Conservation (phyloP, 2,797 vertebrate genomes). For the Pseudotriccus pelzelni region DNA sequence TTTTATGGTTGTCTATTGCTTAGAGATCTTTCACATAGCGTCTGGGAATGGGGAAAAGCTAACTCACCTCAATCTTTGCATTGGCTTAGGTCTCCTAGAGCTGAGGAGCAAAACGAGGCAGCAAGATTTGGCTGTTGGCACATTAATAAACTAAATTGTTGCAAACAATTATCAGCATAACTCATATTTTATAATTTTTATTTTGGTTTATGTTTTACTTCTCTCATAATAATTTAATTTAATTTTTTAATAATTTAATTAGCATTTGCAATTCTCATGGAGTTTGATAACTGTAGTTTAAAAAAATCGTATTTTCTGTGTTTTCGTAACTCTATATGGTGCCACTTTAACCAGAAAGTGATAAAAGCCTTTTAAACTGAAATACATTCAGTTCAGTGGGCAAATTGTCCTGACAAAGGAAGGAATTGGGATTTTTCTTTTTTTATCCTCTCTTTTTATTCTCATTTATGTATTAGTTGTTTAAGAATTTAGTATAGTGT, state of each 20-base stretch:
- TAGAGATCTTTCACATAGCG: background rate
- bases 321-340: background rate
- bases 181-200: background rate
- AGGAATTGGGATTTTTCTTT: background rate
- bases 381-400: background rate
- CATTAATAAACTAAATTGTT: background rate
- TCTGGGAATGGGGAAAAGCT: background rate
- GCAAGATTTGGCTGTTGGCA: background rate
- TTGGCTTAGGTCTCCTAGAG: background rate
- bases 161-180: background rate
- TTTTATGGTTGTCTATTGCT: background rate
- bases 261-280: background rate
- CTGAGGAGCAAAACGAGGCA: background rate
- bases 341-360: background rate
- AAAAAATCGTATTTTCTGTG: background rate
- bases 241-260: background rate
- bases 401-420: background rate
- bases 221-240: background rate
- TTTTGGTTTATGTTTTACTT: background rate
- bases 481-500: background rate
- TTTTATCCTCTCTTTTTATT: background rate
- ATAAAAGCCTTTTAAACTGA: background rate
- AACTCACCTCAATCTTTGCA: background rate
- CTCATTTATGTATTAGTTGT: background rate
- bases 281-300: background rate